Base-by-base conservation (phyloP, 2,888 invertebrate species). In the Nomada ruficornis region DNA sequence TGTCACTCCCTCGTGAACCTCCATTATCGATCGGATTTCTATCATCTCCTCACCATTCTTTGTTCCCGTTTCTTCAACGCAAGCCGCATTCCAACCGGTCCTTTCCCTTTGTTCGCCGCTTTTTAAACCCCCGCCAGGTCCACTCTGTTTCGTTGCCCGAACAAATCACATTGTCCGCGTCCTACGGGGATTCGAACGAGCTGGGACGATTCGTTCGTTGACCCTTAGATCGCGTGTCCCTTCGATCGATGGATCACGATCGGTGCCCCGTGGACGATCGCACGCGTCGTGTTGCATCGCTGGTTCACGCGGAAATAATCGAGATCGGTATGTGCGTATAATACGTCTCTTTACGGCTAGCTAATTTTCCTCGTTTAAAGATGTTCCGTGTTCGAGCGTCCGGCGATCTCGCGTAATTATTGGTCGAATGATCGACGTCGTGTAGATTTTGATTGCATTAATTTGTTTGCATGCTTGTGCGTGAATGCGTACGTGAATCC, bases 21-120 rank as follows among this genome's bases (percentile, higher is more conserved):
- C 62, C 74, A 59, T 55, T 74, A 69, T 74, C 71, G 29, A 47
- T 59, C 63, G 69, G 72, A 70, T 84, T 72, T 72, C 62, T 57
- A 2, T 62, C 36, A 36, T 36, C 52, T 42, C n/a, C 36, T 52
- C 68, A 29, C 59, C 52, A 67, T 64, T 69, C 50, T 54, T 54
- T 20, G 20, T 55, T 44, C 36, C 55, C 13, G 36, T 7, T 47
- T 9, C 9, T 15, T 78, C 65, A 64, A 68, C 76, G 15, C 20
- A 9, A 15, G 44, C 18, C 52, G 29, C 50, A 1, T 29, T 59
- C 44, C 26, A 26, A 18, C 29, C 42, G 44, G 13, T 54, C 54
- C 52, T 44, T 44, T 29, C 54, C 54, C 20, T 11, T 62, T 26
- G 42, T 47, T n/a, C 59, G 15, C 7, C n/a, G 44, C 15, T 15